Base-by-base conservation (phyloP, 37 sponge, comb jelly and placozoan species). In the Amphimedon queenslandica region DNA sequence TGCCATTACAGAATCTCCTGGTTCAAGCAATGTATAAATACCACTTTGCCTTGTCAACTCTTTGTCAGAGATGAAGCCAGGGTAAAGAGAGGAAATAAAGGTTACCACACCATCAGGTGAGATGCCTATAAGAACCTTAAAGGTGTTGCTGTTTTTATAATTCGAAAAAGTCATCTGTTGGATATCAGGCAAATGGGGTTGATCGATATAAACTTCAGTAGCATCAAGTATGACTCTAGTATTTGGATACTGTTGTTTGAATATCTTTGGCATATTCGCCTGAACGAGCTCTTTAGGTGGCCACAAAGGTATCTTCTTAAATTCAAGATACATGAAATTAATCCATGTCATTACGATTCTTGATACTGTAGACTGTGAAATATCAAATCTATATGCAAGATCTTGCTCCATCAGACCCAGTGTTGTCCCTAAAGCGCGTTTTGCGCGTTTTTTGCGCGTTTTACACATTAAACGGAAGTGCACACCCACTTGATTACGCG, bases 1-100 rank as follows among this genome's bases (percentile, higher is more conserved):
- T 11, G 85, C 85, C 85, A 84, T 84, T 13, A 84, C 55, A n/a
- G 55, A 38, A 40, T 84, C 85, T 60, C 85, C 85, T 42, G 8
- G 5, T 42, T 84, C 70, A 4, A 82, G 56, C 5, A 82, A 42
- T 8, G 74, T 40, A 63, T 78, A 67, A 2, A 84, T 1, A 33
- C 85, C 85, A 58, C 63, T 66, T 38, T 73, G 10, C n/a, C 42
- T n/a, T 41, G 79, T 77, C 11, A 84, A 30, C 11, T 18, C 34
- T 57, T 73, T 72, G 55, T 84, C 85, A 42, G 85, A 84, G 27
- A 73, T 72, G 8, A 60, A 60, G 34, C 85, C 85, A 42, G 63
- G 58, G 57, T 34, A 84, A 24, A 84, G 61, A 1, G 32, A 6
- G 0, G 79, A 84, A 8, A 84, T 69, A 67, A 84, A 84, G 16